These are phyloP conservation scores for Catagonus wagneri DNA, from an alignment of 2,113 vertebrate species.

Conservation along the genomic window DNA sequence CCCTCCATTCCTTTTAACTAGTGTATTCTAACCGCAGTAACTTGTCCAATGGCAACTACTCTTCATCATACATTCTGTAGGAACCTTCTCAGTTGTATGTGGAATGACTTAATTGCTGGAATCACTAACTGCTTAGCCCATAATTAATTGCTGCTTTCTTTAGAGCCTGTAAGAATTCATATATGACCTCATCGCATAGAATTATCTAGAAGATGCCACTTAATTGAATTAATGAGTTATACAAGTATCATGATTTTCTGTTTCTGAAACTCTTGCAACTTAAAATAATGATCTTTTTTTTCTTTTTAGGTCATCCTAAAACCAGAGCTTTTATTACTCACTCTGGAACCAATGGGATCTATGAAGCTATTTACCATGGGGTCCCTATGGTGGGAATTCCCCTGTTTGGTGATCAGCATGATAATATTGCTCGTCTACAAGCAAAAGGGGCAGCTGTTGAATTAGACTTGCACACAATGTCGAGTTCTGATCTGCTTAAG, in stretches of 20 bases:
- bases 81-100: not conserved
- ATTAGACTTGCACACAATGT: slow-evolving; percentile 87
- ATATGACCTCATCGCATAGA: not conserved
- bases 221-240: not conserved
- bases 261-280: not conserved
- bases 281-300: not conserved
- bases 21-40: not conserved
- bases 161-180: not conserved
- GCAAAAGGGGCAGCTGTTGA: slow-evolving; percentile 88
- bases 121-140: not conserved
- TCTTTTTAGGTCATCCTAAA: slow-evolving; percentile 89
- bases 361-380: slow-evolving; percentile 92
- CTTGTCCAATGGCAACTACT: not conserved
- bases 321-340: slow-evolving; percentile 92
- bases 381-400: slow-evolving; percentile 91
- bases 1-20: not conserved
- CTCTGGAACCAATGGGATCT: slow-evolving; percentile 92
- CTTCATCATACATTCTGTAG: not conserved
- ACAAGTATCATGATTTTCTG: not conserved
- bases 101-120: not conserved
- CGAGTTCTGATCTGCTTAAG: slow-evolving; percentile 84
- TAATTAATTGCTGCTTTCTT: not conserved
- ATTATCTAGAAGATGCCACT: not conserved
- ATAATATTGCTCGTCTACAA: slow-evolving; percentile 89
- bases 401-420: slow-evolving; percentile 89